Evolutionary conservation across 2,113 vertebrate genomes (phyloP), one percentile per base, ranked within the genome.

Genomic region (Paradoxurus hermaphroditus): DNA sequence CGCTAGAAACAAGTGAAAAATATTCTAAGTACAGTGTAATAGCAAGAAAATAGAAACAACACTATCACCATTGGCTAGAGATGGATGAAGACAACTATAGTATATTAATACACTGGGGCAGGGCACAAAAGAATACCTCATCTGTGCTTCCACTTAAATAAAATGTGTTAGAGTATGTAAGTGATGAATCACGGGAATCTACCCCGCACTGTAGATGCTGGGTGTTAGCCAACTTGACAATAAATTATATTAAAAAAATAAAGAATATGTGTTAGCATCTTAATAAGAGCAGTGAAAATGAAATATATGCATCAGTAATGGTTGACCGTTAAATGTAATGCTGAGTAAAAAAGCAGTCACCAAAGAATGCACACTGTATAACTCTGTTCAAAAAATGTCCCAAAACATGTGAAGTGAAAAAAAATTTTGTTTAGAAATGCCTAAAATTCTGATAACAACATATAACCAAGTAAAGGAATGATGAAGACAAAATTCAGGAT

Each of bases 381-480:
- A 83, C 91, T 91, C 19, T 70, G 72, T 44, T 68, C 87, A 90
- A 70, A 46, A 79, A 46, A 70, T 85, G 4, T 81, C 23, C 31
- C 67, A 91, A 92, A 94, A 34, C 12, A 53, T 73, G 41, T 68
- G 15, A 31, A 75, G 44, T 72, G 4, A 97, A 96, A 96, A 63
- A 94, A 49, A 97, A 81, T 56, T 67, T 94, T 92, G n/a, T 84
- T 83, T 75, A 91, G 1, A 34, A 67, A 88, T 75, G 56, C 41
- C 68, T 56, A 90, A 2, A 84, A 46, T 44, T 93, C 91, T 93
- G 27, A 46, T 92, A 77, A 93, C 68, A 81, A 53, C 10, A 67
- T 53, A 73, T 3, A 90, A 56, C 70, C 16, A 93, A 91, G 59
- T 36, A 62, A 82, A 68, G 36, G 18, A 86, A 75, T 53, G n/a